Evolutionary conservation across 2,113 vertebrate genomes (phyloP).

Genomic region (Platysternon megacephalum): DNA sequence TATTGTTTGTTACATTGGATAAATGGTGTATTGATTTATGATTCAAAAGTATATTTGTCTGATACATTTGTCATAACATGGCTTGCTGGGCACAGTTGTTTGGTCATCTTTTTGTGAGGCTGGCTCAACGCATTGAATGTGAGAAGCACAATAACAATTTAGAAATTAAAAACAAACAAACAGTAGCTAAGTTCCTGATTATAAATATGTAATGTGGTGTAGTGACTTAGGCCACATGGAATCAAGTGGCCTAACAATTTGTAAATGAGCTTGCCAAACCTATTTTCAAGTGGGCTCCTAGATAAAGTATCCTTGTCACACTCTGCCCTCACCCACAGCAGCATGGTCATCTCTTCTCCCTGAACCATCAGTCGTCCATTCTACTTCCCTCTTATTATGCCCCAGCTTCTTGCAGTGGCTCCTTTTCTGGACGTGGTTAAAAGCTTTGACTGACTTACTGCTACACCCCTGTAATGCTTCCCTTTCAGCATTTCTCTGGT

Average conservation of each 20-base stretch:
- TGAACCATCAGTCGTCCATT: neutral
- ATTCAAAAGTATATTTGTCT: neutral
- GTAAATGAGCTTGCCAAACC: neutral
- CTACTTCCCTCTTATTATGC: neutral
- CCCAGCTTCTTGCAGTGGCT: neutral
- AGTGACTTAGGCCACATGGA: neutral
- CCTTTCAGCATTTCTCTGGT: neutral
- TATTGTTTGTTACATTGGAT: neutral
- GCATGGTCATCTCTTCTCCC: neutral
- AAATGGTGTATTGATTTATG: neutral
- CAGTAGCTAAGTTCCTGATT: neutral
- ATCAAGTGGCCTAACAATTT: neutral
- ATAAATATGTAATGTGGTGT: neutral
- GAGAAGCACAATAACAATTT: neutral
- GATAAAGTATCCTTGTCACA: neutral
- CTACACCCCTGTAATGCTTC: neutral
- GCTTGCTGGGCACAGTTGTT: neutral
- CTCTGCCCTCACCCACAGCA: neutral
- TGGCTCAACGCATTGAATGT: neutral
- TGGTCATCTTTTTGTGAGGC: neutral
- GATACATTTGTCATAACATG: neutral
- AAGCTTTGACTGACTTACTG: neutral
- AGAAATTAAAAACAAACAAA: neutral
- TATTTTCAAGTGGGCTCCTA: neutral
- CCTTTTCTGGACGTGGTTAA: neutral